phyloP scores from a whole-genome alignment of 30 jellyfish, hydroid and myxozoan genomes.

The Turritopsis dohrnii region DNA sequence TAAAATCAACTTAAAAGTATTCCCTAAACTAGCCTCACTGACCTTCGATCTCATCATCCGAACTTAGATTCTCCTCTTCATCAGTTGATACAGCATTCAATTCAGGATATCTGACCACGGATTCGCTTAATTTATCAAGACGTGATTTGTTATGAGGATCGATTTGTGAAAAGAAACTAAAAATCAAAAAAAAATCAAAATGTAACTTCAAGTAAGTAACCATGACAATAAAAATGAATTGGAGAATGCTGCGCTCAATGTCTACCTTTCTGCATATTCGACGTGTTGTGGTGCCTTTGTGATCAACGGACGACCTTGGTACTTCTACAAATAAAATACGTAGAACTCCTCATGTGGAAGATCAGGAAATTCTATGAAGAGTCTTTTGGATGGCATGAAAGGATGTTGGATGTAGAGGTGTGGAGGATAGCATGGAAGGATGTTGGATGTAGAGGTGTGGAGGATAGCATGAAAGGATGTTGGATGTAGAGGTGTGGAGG shows the following conservation, averaged over 20 bases:
- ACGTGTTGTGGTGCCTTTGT: background rate
- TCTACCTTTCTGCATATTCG: background rate
- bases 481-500: too few species aligned
- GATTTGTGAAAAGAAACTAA: slow-evolving; percentile 45
- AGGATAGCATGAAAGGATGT: too few species aligned
- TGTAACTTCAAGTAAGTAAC: too few species aligned
- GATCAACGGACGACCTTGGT: slow-evolving; percentile 7
- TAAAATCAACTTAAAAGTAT: background rate
- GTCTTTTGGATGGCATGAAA: too few species aligned
- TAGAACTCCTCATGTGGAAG: too few species aligned
- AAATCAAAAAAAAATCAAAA: background rate
- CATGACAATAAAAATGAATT: too few species aligned
- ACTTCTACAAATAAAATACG: slow-evolving; percentile 35
- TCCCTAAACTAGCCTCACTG: background rate
- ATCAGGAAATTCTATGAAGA: too few species aligned
- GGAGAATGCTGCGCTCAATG: background rate
- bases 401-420: too few species aligned
- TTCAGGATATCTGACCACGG: slow-evolving; percentile 62
- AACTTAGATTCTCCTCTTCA: background rate
- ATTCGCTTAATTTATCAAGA: slow-evolving; percentile 43
- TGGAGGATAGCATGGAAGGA: too few species aligned
- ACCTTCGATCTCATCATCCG: background rate
- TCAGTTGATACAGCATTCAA: slow-evolving; percentile 52
- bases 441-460: too few species aligned
- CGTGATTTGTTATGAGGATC: slow-evolving; percentile 44